A percentile compares a stretch with the other conserved stretches of the same genome.
Evolutionary conservation across 2,888 invertebrate species (phyloP).

Genomic region (Drosophila koepferae): DNA sequence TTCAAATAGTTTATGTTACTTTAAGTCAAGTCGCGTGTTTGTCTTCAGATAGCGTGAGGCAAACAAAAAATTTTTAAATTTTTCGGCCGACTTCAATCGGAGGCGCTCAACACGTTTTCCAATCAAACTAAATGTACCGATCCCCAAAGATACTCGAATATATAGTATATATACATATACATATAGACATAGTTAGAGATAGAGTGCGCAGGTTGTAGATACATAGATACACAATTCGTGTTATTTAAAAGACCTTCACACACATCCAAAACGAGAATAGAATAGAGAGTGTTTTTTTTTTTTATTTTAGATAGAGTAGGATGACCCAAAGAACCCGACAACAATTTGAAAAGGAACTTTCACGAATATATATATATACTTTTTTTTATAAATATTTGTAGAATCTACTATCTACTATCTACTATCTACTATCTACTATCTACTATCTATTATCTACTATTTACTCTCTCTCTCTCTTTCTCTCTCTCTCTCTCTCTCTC

Average conservation of each 20-base stretch:
- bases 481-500: too few species aligned
- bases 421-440: too few species aligned
- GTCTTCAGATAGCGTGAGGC: constrained; percentile 47
- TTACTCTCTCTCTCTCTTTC: too few species aligned
- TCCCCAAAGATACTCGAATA: constrained; percentile 22
- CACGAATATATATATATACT: too few species aligned
- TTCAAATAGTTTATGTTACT: not conserved
- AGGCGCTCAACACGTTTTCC: constrained; percentile 49
- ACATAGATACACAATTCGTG: not conserved
- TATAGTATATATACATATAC: not conserved
- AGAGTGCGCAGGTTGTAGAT: not conserved
- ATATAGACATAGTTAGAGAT: not conserved
- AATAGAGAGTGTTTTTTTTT: not conserved
- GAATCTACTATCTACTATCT: too few species aligned
- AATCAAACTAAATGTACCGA: constrained; percentile 61
- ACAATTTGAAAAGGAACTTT: not conserved
- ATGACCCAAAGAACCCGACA: not conserved
- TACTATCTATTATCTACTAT: too few species aligned
- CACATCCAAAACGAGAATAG: not conserved
- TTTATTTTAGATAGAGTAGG: not conserved
- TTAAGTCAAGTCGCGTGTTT: constrained; percentile 46
- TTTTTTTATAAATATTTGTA: too few species aligned
- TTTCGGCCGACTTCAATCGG: constrained; percentile 69
- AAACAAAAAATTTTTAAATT: constrained; percentile 51
- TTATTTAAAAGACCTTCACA: constrained; percentile 16